Base-by-base conservation (phyloP, 2,113 vertebrate genomes). In the Phyllostomus discolor region DNA sequence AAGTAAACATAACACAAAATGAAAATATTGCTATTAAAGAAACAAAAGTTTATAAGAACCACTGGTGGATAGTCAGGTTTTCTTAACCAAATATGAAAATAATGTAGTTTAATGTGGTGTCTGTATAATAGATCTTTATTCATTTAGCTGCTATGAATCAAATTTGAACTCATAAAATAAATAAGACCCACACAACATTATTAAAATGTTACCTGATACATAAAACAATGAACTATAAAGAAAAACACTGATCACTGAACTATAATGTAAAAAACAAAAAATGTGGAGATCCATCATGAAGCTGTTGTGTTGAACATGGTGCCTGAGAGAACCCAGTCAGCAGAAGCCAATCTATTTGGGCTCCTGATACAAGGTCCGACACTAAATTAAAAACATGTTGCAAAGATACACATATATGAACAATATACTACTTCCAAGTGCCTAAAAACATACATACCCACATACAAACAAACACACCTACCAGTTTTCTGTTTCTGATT, bases 401-500 rank as follows among this genome's bases (percentile, higher is more conserved):
- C 33, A 95, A 50, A 96, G 15, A 82, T 1, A 92, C 1, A 78
- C 10, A 59, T 35, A 67, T 6, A 80, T 31, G 38, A 87, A 82
- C 17, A 84, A 33, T 38, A 62, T 10, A 73, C 57, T 62, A n/a
- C 16, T 78, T 84, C 46, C 76, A 94, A 94, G 14, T 43, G 31
- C 33, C 43, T 66, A 52, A 26, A 87, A 69, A 7, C 14, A 67
- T 6, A 76, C 1, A 67, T 7, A 54, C 0, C 73, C 0, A 73
- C 1, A 57, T 3, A 90, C 16, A 54, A 20, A 95, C 62, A 95
- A 50, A 16, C 41, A 96, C 64, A 98, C 95, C 78, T 98, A 98
- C 98, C 98, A 91, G 81, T 64, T 89, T 33, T 96, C 96, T 73
- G 70, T 80, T 96, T 89, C 94, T n/a, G 87, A 20, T 90, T 97